Evolutionary conservation across 1,140 invertebrate genomes (phyloP).

Genomic region (Micrasema longulum): DNA sequence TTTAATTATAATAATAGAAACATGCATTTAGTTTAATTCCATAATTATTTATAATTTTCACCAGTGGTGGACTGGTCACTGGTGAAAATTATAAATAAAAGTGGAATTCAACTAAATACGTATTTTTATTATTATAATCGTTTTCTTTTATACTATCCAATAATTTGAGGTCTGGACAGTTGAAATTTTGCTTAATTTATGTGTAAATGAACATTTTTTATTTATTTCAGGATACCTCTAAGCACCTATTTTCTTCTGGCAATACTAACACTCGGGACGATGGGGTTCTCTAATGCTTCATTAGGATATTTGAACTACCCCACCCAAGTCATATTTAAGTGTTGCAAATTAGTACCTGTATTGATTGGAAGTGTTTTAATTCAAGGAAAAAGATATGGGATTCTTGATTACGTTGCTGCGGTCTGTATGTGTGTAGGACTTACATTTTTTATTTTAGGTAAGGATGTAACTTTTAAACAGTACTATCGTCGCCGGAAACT

Average conservation of each 20-base stretch:
- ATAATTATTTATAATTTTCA: too few species aligned
- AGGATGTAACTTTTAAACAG: constrained; percentile 52
- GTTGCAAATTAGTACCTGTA: constrained; percentile 96
- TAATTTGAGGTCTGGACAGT: too few species aligned
- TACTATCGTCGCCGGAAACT: too few species aligned
- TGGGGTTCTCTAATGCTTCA: constrained; percentile 95
- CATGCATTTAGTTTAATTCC: too few species aligned
- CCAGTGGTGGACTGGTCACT: too few species aligned
- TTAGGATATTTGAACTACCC: constrained; percentile 97
- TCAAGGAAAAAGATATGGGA: constrained; percentile 88
- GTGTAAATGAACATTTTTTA: neutral
- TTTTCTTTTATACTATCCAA: too few species aligned
- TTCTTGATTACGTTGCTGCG: constrained; percentile 87
- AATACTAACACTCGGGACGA: constrained; percentile 90
- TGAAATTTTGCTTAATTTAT: too few species aligned
- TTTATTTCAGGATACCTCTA: constrained; percentile 83
- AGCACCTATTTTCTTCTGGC: constrained; percentile 85
- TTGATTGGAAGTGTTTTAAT: constrained; percentile 93
- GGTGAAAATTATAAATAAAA: too few species aligned
- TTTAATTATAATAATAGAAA: too few species aligned
- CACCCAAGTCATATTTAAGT: constrained; percentile 94
- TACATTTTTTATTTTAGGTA: constrained; percentile 86
- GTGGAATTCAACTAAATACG: too few species aligned
- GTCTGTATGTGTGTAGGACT: constrained; percentile 91
- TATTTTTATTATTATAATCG: too few species aligned